These are phyloP conservation scores for Doryteuthis pealeii DNA, from an alignment of 1,140 invertebrate species.

Conservation along the genomic window DNA sequence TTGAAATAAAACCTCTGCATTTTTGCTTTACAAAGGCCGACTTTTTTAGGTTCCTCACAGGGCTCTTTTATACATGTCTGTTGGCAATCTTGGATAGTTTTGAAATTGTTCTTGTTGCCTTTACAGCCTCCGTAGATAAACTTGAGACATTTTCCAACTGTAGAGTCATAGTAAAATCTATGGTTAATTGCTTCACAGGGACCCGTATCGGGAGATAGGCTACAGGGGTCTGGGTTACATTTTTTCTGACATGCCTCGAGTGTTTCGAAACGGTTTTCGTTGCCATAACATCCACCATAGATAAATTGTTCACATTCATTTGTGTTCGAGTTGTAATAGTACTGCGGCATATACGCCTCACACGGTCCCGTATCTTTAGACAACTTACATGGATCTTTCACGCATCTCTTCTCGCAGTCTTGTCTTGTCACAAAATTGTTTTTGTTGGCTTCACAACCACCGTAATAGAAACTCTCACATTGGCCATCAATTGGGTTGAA, in stretches of 20 bases:
- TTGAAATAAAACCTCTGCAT: too few relatives aligned
- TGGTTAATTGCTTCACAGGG: slow-evolving; percentile 40
- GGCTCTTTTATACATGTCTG: too few relatives aligned
- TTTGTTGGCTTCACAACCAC: slow-evolving; percentile 56
- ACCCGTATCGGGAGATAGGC: slow-evolving; percentile 36
- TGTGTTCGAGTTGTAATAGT: slow-evolving; percentile 63
- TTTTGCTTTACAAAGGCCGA: too few relatives aligned
- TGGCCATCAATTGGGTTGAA: slow-evolving; percentile 35
- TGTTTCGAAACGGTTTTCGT: slow-evolving; percentile 69
- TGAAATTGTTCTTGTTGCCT: too few relatives aligned
- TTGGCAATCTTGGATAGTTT: too few relatives aligned
- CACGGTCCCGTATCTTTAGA: slow-evolving; percentile 37
- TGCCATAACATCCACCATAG: slow-evolving; percentile 71
- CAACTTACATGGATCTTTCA: slow-evolving; percentile 25
- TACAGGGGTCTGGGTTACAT: slow-evolving; percentile 12
- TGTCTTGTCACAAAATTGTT: slow-evolving; percentile 60
- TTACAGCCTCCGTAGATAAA: too few relatives aligned
- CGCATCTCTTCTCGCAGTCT: slow-evolving; percentile 46
- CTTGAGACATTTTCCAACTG: too few relatives aligned
- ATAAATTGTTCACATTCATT: slow-evolving; percentile 67
- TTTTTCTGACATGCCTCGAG: slow-evolving; percentile 45
- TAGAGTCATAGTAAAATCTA: neutral
- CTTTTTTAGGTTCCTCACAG: too few relatives aligned
- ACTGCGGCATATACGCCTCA: slow-evolving; percentile 37
- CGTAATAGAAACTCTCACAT: slow-evolving; percentile 56